phyloP scores from a whole-genome alignment of 2,797 vertebrate genomes.

The Luscinia luscinia region DNA sequence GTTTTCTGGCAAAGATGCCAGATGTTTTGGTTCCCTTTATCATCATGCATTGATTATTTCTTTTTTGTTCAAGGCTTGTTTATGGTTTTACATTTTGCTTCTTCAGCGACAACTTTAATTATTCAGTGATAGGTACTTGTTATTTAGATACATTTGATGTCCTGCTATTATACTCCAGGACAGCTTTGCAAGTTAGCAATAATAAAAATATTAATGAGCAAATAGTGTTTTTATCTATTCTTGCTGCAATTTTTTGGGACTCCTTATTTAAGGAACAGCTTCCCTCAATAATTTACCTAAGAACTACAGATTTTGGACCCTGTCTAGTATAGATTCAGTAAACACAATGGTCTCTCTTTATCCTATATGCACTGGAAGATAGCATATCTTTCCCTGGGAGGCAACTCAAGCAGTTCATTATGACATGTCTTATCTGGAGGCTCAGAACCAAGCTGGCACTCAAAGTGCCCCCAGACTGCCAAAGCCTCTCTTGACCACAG shows the following conservation, averaged over 20 bases:
- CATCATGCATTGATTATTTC: constrained; percentile 33
- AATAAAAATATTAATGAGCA: neutral
- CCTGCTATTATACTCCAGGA: neutral
- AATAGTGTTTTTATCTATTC: neutral
- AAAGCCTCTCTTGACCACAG: neutral
- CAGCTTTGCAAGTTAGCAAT: neutral
- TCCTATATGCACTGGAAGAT: neutral
- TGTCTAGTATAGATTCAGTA: neutral
- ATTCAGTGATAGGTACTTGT: neutral
- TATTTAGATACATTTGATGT: neutral
- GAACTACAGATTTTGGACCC: neutral
- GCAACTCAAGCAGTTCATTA: neutral
- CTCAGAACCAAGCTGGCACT: neutral
- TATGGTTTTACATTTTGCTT: constrained; percentile 33
- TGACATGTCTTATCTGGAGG: neutral
- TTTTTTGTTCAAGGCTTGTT: constrained; percentile 46
- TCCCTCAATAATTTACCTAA: neutral
- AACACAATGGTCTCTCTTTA: neutral
- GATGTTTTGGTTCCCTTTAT: constrained; percentile 60
- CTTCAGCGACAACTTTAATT: neutral
- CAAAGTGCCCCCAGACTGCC: neutral
- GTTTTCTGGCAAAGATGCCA: constrained; percentile 28
- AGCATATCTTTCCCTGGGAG: neutral
- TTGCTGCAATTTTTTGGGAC: neutral
- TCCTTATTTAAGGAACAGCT: neutral